Base-by-base conservation (phyloP, 2,888 invertebrate species). In the Himalopsyche anomala region DNA sequence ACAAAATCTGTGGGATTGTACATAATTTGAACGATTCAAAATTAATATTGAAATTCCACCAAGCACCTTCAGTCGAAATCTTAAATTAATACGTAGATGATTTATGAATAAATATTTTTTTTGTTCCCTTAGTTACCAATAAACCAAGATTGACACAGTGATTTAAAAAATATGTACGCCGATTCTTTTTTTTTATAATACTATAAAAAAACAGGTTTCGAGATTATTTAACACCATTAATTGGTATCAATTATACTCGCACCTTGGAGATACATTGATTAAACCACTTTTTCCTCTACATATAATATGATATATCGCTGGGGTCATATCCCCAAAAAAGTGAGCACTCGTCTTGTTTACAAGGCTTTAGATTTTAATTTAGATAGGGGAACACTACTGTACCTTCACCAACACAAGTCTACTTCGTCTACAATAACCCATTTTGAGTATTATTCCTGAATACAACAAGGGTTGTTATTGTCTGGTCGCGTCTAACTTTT, bases 361-460 rank as follows among this genome's bases (percentile, higher is more conserved):
- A 93, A 93, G 93, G 93, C 93, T 93, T 93, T 93, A 93, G 93
- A 93, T 93, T 93, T 93, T 93, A 93, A 93, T 93, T 93, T 93
- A 93, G 93, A 93, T 93, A 93, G 93, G 93, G 93, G 93, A 92
- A 91, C 88, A 87, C 19, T 85, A 81, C 84, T 84, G 89, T 88
- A 84, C 11, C 62, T 62, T 28, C 19, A 19, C 62, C 19, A 19
- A 62, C 90, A 89, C 91, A 92, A 91, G 88, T n/a, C 36, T 40
- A 17, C 74, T 74, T 54, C 56, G 83, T 81, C 55, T 9, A 36
- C 80, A n/a, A 62, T 62, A 62, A 62, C 15, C 62, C n/a, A 62
- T 62, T 19, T 62, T 62, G 40, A 8, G 36, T 36, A 45, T 11
- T 80, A 40, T 40, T 36, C 45, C 36, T 11, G 36, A 42, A n/a